Conservation (phyloP, 1,140 invertebrate species). For the Diabrotica undecimpunctata region DNA sequence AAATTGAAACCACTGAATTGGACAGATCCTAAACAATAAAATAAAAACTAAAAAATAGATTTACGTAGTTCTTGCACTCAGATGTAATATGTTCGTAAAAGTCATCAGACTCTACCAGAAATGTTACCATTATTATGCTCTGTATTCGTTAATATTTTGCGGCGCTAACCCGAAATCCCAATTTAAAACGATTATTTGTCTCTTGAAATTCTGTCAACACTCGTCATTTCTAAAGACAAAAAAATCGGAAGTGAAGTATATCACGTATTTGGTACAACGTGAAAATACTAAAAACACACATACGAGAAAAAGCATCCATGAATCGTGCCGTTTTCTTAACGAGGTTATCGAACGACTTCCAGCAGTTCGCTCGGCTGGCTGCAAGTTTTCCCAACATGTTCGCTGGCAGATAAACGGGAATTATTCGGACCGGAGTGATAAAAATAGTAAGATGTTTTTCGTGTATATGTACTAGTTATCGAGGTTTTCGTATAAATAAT, state of each 20-base stretch:
- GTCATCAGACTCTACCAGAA: too few species aligned
- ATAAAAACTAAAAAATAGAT: too few species aligned
- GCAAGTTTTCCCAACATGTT: constrained; percentile 1
- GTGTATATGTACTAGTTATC: too few species aligned
- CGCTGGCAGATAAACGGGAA: background rate
- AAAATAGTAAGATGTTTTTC: too few species aligned
- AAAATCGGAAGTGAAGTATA: constrained; percentile 7
- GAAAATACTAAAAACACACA: constrained; percentile 15
- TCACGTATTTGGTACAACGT: constrained; percentile 14
- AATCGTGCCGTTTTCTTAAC: constrained; percentile 6
- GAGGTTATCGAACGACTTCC: constrained; percentile 10
- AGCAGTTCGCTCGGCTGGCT: constrained; percentile 1
- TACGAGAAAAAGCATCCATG: constrained; percentile 14
- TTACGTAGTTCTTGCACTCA: too few species aligned
- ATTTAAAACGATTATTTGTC: background rate
- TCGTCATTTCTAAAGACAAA: background rate
- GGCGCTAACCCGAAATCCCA: too few species aligned
- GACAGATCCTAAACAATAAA: too few species aligned
- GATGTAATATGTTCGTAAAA: too few species aligned
- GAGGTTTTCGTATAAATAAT: too few species aligned
- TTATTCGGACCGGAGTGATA: background rate
- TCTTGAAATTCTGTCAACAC: constrained; percentile 9
- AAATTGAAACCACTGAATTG: too few species aligned
- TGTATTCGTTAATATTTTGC: too few species aligned
- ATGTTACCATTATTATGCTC: too few species aligned